Evolutionary conservation across 2,797 vertebrate species (phyloP).

Genomic region (Gobio occitaniae): DNA sequence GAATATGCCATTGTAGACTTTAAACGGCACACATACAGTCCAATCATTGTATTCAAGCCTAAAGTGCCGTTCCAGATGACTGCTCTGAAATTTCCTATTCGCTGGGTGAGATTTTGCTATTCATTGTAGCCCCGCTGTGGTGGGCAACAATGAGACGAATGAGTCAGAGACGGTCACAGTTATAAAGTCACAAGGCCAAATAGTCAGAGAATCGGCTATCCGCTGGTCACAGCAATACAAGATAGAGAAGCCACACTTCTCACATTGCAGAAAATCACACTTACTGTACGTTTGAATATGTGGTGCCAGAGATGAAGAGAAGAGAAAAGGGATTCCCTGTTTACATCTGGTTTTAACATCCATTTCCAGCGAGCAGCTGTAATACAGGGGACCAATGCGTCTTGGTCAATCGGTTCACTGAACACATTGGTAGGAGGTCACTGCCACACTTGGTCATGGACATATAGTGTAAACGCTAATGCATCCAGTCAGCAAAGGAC

Average conservation of each 20-base stretch:
- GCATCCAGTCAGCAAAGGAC: background rate
- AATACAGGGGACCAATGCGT: background rate
- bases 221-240: background rate
- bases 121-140: background rate
- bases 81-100: slow-evolving; percentile 11
- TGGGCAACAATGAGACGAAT: slow-evolving; percentile 4
- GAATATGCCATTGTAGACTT: slow-evolving; percentile 18
- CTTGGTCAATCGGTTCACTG: background rate
- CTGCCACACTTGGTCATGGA: background rate
- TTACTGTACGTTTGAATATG: background rate
- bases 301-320: background rate
- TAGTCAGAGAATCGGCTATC: background rate
- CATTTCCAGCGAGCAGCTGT: background rate
- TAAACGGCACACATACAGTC: background rate
- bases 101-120: slow-evolving; percentile 15
- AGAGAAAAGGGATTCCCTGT: background rate
- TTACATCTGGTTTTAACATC: slow-evolving; percentile 2
- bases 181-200: slow-evolving; percentile 12
- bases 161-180: background rate
- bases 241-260: background rate
- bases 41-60: slow-evolving; percentile 11
- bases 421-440: background rate
- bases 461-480: background rate
- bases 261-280: slow-evolving; percentile 4
- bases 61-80: slow-evolving; percentile 15